Evolutionary conservation across 2,797 vertebrate genomes (phyloP).

Genomic region (Eremophila alpestris): DNA sequence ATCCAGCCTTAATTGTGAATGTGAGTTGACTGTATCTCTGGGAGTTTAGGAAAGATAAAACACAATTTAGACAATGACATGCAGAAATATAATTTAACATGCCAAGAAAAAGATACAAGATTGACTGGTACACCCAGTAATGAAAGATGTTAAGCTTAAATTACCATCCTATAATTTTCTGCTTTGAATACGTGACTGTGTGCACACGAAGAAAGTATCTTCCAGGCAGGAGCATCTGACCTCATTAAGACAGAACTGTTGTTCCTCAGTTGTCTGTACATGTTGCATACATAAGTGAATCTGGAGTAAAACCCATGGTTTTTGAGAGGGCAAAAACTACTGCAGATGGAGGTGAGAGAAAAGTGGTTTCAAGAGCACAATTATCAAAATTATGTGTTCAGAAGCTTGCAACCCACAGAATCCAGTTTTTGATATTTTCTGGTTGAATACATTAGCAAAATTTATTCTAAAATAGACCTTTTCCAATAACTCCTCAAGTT

Average conservation of each 20-base stretch:
- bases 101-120: slow-evolving; percentile 16
- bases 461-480: background rate
- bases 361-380: background rate
- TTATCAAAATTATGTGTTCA: background rate
- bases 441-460: background rate
- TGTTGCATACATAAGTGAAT: background rate
- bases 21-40: background rate
- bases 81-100: slow-evolving; percentile 29
- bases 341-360: background rate
- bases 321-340: background rate
- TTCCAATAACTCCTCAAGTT: background rate
- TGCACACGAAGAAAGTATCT: slow-evolving; percentile 19
- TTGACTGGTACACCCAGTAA: slow-evolving; percentile 46
- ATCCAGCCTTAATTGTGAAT: background rate
- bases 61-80: slow-evolving; percentile 5
- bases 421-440: background rate
- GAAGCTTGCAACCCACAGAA: background rate
- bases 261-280: slow-evolving; percentile 21
- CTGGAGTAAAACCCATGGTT: background rate
- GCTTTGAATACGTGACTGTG: slow-evolving; percentile 41
- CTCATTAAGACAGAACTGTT: slow-evolving; percentile 30
- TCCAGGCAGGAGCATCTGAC: slow-evolving; percentile 19
- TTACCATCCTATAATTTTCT: slow-evolving; percentile 29
- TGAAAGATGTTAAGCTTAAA: slow-evolving; percentile 38
- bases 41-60: background rate